Evolutionary conservation across 53 echinoderm and acorn worm genomes (phyloP).

Genomic region (Patiria pectinifera): DNA sequence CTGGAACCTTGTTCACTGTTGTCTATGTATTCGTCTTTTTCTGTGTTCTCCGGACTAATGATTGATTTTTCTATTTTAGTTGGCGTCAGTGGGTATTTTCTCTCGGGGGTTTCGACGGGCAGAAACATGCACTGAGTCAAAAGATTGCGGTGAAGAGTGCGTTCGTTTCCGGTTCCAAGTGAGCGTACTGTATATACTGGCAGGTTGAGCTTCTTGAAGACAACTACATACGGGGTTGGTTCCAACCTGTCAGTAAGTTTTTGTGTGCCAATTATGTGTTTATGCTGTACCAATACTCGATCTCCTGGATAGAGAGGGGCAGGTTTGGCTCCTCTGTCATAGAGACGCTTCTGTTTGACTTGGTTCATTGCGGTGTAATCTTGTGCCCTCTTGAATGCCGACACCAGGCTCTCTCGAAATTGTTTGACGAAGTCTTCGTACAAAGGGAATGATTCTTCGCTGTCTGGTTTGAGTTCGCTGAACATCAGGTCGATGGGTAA

Average conservation of each 20-base stretch:
- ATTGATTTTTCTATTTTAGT: not conserved
- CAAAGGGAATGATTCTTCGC: not conserved
- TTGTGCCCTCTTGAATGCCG: conserved; percentile 2
- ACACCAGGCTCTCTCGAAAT: conserved; percentile 5
- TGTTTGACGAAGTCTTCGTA: conserved; percentile 13
- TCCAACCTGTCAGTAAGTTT: conserved; percentile 55
- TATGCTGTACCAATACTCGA: conserved; percentile 21
- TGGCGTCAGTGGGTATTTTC: not conserved
- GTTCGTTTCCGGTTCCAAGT: conserved; percentile 9
- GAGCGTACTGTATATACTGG: conserved; percentile 35
- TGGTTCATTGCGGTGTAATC: conserved; percentile 6
- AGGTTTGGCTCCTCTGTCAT: not conserved
- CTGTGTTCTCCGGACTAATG: not conserved
- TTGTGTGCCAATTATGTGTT: not conserved
- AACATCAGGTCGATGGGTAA: conserved; percentile 45
- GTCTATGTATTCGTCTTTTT: too few relatives aligned
- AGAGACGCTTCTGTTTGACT: conserved; percentile 28
- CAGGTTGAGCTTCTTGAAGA: conserved; percentile 22
- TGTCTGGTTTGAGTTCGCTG: conserved; percentile 6
- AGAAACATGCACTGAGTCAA: conserved; percentile 50
- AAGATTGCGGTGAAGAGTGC: conserved; percentile 53
- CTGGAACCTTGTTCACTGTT: too few relatives aligned
- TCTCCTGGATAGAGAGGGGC: conserved; percentile 40
- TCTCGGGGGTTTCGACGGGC: conserved; percentile 1
- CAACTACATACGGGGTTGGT: conserved; percentile 19